These are phyloP conservation scores for Lydus trimaculatus DNA, from an alignment of 2,888 invertebrate genomes.

Conservation along the genomic window DNA sequence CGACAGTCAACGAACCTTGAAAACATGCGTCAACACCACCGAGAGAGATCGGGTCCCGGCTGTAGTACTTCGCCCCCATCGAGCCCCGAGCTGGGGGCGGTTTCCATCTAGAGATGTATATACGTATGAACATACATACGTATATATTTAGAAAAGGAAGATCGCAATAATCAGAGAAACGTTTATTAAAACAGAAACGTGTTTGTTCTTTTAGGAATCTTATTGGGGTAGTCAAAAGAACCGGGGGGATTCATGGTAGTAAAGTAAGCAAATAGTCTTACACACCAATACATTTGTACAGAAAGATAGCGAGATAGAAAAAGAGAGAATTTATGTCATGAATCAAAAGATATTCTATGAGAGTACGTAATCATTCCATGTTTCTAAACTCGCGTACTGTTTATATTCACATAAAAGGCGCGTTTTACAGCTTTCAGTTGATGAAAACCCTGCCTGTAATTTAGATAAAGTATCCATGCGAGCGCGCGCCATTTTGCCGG, in stretches of 20 bases:
- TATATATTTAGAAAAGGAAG: background rate
- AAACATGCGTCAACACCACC: slow-evolving; percentile 68
- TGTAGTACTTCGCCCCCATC: background rate
- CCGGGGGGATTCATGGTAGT: background rate
- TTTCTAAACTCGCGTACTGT: slow-evolving; percentile 42
- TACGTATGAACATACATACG: background rate
- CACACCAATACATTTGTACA: slow-evolving; percentile 17
- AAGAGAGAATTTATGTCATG: slow-evolving; percentile 23
- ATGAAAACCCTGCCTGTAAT: slow-evolving; percentile 52
- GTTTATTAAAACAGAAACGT: slow-evolving; percentile 21
- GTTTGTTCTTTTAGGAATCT: slow-evolving; percentile 35
- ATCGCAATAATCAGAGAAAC: slow-evolving; percentile 40
- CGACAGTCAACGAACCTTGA: slow-evolving; percentile 66
- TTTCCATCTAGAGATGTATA: background rate
- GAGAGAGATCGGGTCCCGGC: slow-evolving; percentile 3
- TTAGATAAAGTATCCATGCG: slow-evolving; percentile 50
- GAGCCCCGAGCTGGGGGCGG: background rate
- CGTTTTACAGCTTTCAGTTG: slow-evolving; percentile 48
- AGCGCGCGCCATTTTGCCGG: slow-evolving; percentile 40
- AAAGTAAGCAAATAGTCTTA: background rate
- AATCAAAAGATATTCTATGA: slow-evolving; percentile 45
- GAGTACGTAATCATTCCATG: slow-evolving; percentile 46
- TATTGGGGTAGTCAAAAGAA: slow-evolving; percentile 31
- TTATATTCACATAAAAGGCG: slow-evolving; percentile 43
- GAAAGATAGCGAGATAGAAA: slow-evolving; percentile 21